These are phyloP conservation scores for Lepidothrix coronata DNA, from an alignment of 2,113 vertebrate genomes.

Conservation along the genomic window DNA sequence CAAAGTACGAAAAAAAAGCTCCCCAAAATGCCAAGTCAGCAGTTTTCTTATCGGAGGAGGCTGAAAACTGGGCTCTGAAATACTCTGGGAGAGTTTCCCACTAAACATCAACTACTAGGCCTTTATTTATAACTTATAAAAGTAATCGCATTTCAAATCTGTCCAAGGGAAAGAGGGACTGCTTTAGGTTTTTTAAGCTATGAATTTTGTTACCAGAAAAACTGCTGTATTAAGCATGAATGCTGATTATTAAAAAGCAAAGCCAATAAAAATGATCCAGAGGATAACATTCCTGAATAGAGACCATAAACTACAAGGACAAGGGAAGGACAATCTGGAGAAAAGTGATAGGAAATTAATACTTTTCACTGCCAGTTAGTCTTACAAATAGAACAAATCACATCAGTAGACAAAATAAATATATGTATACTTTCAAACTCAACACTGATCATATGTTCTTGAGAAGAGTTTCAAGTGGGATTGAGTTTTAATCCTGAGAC, in stretches of 20 bases:
- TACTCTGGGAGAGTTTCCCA: slow-evolving; percentile 37
- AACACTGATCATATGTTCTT: background rate
- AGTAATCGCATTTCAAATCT: background rate
- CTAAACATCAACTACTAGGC: slow-evolving; percentile 5
- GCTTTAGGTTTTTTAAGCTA: background rate
- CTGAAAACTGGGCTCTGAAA: slow-evolving; percentile 17
- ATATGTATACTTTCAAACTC: background rate
- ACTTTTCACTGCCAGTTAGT: background rate
- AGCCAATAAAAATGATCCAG: slow-evolving; percentile 38
- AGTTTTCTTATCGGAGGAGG: background rate
- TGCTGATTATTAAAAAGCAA: slow-evolving; percentile 35
- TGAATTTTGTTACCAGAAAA: slow-evolving; percentile 19
- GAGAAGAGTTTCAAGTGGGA: background rate
- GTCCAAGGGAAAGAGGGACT: background rate
- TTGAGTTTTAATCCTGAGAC: background rate
- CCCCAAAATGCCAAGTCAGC: background rate
- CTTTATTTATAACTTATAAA: slow-evolving; percentile 33
- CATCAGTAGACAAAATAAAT: background rate
- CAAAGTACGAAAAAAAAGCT: background rate
- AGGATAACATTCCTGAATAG: slow-evolving; percentile 29
- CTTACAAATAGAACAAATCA: slow-evolving; percentile 1
- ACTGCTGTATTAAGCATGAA: slow-evolving; percentile 13
- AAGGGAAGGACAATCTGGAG: background rate
- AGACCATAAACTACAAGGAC: slow-evolving; percentile 19
- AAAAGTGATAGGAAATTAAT: background rate